Conservation (phyloP, 2,113 vertebrate genomes). For the Orycteropus afer region DNA sequence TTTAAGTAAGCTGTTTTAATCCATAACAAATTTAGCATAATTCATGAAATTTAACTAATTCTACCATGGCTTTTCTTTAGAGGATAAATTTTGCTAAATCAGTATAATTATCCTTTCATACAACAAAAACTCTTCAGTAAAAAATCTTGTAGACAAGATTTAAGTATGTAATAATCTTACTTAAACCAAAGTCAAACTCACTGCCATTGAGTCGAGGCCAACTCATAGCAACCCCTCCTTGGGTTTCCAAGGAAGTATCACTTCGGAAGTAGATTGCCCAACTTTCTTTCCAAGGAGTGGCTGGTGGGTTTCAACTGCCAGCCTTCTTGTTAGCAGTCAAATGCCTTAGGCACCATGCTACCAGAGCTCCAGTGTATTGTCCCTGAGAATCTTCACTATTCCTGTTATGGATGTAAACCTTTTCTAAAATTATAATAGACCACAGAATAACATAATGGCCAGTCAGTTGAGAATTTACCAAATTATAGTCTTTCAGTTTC, state of each 20-base stretch:
- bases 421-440: neutral
- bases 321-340: too few species aligned
- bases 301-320: too few species aligned
- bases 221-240: too few species aligned
- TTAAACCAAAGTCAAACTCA: too few species aligned
- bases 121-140: neutral
- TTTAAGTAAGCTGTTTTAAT: neutral
- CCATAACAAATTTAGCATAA: neutral
- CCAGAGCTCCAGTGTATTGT: neutral
- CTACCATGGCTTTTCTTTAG: too few species aligned
- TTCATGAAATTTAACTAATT: conserved; percentile 7
- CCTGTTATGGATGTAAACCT: neutral
- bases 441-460: neutral
- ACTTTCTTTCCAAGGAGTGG: too few species aligned
- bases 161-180: neutral
- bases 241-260: too few species aligned
- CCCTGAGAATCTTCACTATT: neutral
- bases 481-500: neutral
- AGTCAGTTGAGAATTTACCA: neutral
- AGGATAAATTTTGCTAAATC: conserved; percentile 35
- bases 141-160: neutral
- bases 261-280: too few species aligned
- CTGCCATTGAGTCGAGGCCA: too few species aligned
- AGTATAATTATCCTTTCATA: conserved; percentile 40
- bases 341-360: too few species aligned